Evolutionary conservation across 2,113 vertebrate species (phyloP).

Genomic region (Vulpes vulpes): DNA sequence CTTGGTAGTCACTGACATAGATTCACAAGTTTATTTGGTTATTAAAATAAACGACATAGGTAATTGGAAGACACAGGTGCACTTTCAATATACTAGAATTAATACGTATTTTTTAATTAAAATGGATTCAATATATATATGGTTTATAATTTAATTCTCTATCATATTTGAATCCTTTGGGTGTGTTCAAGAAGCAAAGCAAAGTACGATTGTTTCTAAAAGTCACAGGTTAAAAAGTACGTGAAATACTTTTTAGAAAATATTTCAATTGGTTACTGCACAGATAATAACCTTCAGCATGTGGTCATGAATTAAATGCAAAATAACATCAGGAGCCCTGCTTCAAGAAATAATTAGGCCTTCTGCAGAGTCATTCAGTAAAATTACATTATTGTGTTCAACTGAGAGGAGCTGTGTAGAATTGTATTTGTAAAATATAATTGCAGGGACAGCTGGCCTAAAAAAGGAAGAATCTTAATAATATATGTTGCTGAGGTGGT

Average conservation of each 20-base stretch:
- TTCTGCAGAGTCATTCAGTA: conserved; percentile 83
- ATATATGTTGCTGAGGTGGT: conserved; percentile 78
- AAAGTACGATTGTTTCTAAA: conserved; percentile 58
- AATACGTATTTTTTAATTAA: not conserved
- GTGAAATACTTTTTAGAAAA: conserved; percentile 67
- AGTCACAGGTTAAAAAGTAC: conserved; percentile 68
- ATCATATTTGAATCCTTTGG: not conserved
- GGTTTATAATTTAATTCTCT: conserved; percentile 11
- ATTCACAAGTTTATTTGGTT: not conserved
- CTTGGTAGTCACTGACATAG: not conserved
- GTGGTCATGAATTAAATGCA: conserved; percentile 78
- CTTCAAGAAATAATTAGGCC: conserved; percentile 83
- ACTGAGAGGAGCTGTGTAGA: conserved; percentile 77
- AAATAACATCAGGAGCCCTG: conserved; percentile 82
- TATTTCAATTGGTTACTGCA: conserved; percentile 73
- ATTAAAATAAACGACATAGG: not conserved
- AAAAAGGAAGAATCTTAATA: conserved; percentile 81
- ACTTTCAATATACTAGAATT: conserved; percentile 26
- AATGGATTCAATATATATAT: not conserved
- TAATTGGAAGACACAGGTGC: not conserved
- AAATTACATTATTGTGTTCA: conserved; percentile 82
- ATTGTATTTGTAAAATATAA: conserved; percentile 83
- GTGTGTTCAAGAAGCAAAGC: conserved; percentile 28
- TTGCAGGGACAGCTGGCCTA: conserved; percentile 76
- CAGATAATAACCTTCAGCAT: conserved; percentile 82